A percentile compares a stretch with the other conserved stretches of the same genome.
phyloP scores from a whole-genome alignment of 1,140 invertebrate species.

The Magallana gigas region DNA sequence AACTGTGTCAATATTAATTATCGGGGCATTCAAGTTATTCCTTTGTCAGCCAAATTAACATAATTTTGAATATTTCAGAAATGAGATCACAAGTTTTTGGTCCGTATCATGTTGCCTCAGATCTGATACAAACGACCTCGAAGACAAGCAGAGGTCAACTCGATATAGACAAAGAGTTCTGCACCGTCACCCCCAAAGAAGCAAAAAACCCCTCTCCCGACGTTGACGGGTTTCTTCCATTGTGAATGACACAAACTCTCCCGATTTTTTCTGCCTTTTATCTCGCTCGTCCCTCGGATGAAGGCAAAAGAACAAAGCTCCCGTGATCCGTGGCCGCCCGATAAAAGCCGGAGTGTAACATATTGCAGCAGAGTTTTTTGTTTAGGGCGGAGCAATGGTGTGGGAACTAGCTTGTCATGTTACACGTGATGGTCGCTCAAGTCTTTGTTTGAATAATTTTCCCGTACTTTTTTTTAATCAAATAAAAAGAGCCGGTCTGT shows the following conservation, averaged over 20 bases:
- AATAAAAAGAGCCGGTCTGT: not conserved
- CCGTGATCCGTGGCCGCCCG: not conserved
- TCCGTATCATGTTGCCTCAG: not conserved
- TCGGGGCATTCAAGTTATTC: not conserved
- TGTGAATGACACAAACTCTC: constrained; percentile 18
- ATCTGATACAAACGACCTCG: constrained; percentile 1
- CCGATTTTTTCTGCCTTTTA: not conserved
- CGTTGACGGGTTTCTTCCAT: not conserved
- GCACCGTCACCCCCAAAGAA: constrained; percentile 6
- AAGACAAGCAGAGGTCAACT: constrained; percentile 14
- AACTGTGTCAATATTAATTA: too few species aligned
- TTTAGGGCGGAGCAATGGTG: not conserved
- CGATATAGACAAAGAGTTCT: constrained; percentile 2
- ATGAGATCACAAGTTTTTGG: constrained; percentile 4
- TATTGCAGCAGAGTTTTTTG: not conserved
- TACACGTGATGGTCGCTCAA: not conserved
- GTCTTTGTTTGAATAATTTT: constrained; percentile 27
- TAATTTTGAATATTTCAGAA: constrained; percentile 29
- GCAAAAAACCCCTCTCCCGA: not conserved
- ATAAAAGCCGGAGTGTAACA: not conserved
- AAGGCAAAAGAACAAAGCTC: not conserved
- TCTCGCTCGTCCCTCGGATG: not conserved
- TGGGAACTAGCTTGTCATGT: constrained; percentile 16
- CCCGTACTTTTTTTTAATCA: constrained; percentile 11
- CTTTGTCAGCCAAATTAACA: constrained; percentile 22